These are phyloP conservation scores for Sylvietta virens DNA, from an alignment of 2,113 vertebrate genomes.

Conservation along the genomic window DNA sequence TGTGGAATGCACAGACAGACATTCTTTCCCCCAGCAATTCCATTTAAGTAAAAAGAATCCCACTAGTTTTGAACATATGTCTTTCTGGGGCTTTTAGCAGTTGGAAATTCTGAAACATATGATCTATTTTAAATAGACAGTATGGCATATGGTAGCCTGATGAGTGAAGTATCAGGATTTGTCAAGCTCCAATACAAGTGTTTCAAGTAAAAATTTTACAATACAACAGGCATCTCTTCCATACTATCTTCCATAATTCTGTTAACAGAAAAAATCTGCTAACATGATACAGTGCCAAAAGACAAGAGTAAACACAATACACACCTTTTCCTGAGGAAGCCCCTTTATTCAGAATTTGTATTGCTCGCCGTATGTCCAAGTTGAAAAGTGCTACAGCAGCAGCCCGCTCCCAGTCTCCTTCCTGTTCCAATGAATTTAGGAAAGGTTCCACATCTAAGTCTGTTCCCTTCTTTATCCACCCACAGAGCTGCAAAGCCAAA, in stretches of 20 bases:
- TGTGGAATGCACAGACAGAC: background rate
- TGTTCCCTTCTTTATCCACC: constrained; percentile 89
- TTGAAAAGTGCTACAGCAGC: constrained; percentile 97
- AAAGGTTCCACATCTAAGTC: constrained; percentile 90
- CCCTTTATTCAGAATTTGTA: constrained; percentile 95
- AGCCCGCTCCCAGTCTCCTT: constrained; percentile 92
- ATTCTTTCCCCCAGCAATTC: background rate
- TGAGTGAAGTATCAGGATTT: background rate
- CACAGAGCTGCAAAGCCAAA: constrained; percentile 92
- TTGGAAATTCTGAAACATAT: background rate
- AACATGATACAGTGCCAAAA: background rate
- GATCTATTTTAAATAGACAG: background rate
- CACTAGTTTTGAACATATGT: background rate
- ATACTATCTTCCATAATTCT: background rate
- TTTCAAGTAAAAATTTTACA: background rate
- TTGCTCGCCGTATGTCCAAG: constrained; percentile 92
- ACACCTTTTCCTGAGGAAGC: constrained; percentile 89
- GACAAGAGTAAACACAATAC: background rate
- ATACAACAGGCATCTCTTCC: background rate
- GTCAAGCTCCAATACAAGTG: background rate
- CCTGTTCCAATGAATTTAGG: constrained; percentile 88
- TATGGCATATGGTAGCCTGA: background rate
- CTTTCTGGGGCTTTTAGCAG: background rate
- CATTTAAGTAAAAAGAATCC: background rate
- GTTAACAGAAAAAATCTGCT: background rate